Conservation (phyloP, 2,797 vertebrate species). For the Pogoniulus pusillus region DNA sequence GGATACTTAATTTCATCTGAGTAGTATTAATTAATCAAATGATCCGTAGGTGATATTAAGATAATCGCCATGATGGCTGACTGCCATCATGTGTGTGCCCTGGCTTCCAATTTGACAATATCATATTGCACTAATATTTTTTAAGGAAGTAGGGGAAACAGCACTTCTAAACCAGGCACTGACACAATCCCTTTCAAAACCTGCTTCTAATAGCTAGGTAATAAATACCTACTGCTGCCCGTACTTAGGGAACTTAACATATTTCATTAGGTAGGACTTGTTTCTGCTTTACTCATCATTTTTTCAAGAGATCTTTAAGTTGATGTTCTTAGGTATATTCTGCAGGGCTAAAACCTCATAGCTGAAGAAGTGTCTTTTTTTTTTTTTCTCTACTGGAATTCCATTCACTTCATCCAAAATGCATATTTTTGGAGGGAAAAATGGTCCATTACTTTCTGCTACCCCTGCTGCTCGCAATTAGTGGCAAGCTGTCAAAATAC, state of each 20-base stretch:
- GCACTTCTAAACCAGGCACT: neutral
- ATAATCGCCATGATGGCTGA: conserved; percentile 21
- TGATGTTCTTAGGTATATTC: neutral
- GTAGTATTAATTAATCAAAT: conserved; percentile 54
- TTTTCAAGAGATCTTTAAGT: neutral
- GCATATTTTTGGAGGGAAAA: neutral
- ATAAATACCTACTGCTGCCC: neutral
- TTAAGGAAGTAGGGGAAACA: neutral
- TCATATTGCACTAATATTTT: neutral
- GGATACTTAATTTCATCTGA: conserved; percentile 25
- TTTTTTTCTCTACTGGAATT: neutral
- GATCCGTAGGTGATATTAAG: conserved; percentile 2
- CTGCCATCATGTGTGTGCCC: neutral
- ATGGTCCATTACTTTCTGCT: neutral
- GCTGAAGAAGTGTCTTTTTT: neutral
- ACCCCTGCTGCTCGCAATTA: neutral
- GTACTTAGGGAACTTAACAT: neutral
- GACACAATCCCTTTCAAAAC: neutral
- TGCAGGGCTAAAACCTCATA: neutral
- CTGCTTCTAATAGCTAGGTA: neutral
- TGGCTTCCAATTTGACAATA: neutral
- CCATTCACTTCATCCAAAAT: neutral
- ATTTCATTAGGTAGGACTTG: neutral
- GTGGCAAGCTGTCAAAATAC: neutral
- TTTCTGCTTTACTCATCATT: neutral